These are phyloP conservation scores for Echinops telfairi DNA, from an alignment of 2,113 vertebrate species.

Conservation along the genomic window DNA sequence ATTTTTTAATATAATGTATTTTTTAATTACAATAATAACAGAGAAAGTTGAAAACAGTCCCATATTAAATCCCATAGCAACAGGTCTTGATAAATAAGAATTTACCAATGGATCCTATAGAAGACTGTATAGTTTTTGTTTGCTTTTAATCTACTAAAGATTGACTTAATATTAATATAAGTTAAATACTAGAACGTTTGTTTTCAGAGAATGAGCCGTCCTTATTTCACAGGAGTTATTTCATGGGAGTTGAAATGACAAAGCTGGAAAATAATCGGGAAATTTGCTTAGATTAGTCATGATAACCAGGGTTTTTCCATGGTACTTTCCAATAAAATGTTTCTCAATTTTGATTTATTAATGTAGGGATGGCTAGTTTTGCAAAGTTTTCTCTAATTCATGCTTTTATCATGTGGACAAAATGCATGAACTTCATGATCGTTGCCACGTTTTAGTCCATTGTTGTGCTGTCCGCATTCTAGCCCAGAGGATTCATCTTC, in stretches of 20 bases:
- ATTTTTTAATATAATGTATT: too few species aligned
- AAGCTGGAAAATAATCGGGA: not conserved
- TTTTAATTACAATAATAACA: too few species aligned
- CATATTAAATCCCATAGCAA: too few species aligned
- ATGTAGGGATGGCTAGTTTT: not conserved
- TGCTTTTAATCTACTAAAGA: not conserved
- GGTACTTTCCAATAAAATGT: not conserved
- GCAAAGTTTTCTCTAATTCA: not conserved
- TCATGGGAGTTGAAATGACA: not conserved
- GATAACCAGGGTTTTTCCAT: too few species aligned
- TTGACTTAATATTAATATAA: not conserved
- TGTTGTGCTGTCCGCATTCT: not conserved
- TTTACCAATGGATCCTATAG: too few species aligned
- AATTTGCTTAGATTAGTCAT: not conserved
- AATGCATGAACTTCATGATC: not conserved
- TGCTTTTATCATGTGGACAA: too few species aligned
- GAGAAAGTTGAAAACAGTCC: too few species aligned
- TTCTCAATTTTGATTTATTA: not conserved
- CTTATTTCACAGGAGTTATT: not conserved
- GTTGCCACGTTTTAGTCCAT: not conserved
- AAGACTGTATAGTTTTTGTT: too few species aligned
- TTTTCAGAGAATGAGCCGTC: not conserved
- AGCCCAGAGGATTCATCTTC: not conserved
- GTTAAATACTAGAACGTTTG: not conserved
- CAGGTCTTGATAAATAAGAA: too few species aligned